A percentile compares a stretch with the other conserved stretches of the same genome.
Evolutionary conservation across 2,888 invertebrate genomes (phyloP).

Genomic region (Lepas anatifera): DNA sequence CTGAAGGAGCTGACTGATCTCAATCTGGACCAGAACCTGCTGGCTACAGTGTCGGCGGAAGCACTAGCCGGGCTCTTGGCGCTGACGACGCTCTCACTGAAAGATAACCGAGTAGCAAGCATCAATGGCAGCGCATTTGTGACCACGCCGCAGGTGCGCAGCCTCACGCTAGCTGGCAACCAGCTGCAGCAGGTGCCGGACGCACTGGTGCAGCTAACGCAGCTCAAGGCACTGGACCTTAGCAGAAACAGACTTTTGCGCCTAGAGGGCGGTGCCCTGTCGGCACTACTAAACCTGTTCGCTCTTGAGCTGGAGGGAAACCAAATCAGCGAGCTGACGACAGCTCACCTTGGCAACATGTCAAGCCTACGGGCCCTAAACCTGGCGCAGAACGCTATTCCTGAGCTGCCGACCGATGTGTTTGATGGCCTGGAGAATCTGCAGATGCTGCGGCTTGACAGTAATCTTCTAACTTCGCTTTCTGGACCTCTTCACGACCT

Average conservation of each 20-base stretch:
- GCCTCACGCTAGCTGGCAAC: conserved; percentile 22
- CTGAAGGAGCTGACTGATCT: conserved; percentile 66
- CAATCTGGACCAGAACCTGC: conserved; percentile 64
- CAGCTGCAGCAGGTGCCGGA: conserved; percentile 57
- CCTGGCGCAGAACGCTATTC: conserved; percentile 65
- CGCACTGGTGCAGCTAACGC: conserved; percentile 63
- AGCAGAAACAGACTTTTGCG: conserved; percentile 58
- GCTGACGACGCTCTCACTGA: conserved; percentile 45
- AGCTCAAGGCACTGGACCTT: conserved; percentile 64
- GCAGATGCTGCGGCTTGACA: conserved; percentile 66
- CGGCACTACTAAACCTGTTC: conserved; percentile 58
- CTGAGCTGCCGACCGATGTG: conserved; percentile 60
- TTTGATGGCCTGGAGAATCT: conserved; percentile 66
- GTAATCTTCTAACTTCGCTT: conserved; percentile 64
- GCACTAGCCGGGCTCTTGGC: conserved; percentile 53
- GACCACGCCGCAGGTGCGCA: conserved; percentile 23
- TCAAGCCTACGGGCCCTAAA: conserved; percentile 57
- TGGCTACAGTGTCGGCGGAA: conserved; percentile 45
- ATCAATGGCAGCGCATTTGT: conserved; percentile 22
- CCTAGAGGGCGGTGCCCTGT: conserved; percentile 59
- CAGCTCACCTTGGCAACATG: conserved; percentile 63
- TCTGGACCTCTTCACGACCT: conserved; percentile 48
- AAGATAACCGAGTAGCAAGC: conserved; percentile 21
- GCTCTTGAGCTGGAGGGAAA: conserved; percentile 63
- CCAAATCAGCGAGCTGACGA: conserved; percentile 60